Conservation (phyloP, 2,888 invertebrate species). For the Agrochola circellaris region DNA sequence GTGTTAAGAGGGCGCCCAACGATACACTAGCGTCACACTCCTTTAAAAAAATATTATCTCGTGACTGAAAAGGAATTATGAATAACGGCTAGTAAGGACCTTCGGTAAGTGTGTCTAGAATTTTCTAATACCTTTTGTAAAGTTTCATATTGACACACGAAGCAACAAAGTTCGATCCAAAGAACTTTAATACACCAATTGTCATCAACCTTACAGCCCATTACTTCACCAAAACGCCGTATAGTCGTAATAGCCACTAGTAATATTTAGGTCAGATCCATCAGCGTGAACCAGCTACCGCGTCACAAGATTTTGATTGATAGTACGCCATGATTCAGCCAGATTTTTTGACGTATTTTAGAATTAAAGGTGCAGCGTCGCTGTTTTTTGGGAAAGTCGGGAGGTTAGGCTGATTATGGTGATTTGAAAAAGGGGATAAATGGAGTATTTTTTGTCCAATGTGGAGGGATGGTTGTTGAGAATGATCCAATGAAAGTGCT, state of each 20-base stretch:
- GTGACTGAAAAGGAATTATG: too few relatives aligned
- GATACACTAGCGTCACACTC: too few relatives aligned
- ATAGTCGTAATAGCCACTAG: slow-evolving; percentile 48
- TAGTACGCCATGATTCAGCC: slow-evolving; percentile 55
- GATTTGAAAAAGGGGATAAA: slow-evolving; percentile 3
- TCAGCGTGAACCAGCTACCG: slow-evolving; percentile 53
- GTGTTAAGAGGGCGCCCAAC: too few relatives aligned
- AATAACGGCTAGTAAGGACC: too few relatives aligned
- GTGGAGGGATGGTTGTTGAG: too few relatives aligned
- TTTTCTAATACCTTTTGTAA: too few relatives aligned
- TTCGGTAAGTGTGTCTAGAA: too few relatives aligned
- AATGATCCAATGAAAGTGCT: too few relatives aligned
- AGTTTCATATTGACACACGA: too few relatives aligned
- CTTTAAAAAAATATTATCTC: too few relatives aligned
- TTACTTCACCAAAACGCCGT: slow-evolving; percentile 43
- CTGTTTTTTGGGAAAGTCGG: slow-evolving; percentile 13
- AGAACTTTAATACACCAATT: background rate
- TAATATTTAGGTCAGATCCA: slow-evolving; percentile 69
- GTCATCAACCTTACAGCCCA: slow-evolving; percentile 7
- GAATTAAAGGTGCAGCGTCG: slow-evolving; percentile 36
- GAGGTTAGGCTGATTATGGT: slow-evolving; percentile 2
- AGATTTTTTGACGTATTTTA: slow-evolving; percentile 50
- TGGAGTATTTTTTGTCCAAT: background rate
- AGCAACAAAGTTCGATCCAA: too few relatives aligned
- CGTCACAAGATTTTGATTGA: slow-evolving; percentile 68